These are phyloP conservation scores for Xestoiulus laeticollis DNA, from an alignment of 2,888 invertebrate species.

Conservation along the genomic window DNA sequence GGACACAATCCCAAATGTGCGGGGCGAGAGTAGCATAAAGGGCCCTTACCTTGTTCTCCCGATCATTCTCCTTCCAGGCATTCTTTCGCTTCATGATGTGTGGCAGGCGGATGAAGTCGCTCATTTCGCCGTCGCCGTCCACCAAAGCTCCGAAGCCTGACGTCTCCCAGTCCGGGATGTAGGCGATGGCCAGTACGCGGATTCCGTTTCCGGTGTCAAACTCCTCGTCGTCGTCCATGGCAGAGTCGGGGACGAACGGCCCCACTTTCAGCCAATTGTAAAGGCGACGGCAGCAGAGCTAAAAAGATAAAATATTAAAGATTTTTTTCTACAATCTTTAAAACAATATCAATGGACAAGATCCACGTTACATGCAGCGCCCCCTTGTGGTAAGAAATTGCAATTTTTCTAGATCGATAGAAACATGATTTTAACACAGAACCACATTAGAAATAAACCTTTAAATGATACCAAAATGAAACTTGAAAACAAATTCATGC, in stretches of 20 bases:
- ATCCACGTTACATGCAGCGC: too few species aligned
- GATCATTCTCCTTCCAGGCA: slow-evolving; percentile 75
- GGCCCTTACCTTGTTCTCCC: slow-evolving; percentile 69
- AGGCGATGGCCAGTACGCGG: slow-evolving; percentile 87
- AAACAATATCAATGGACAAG: slow-evolving; percentile 45
- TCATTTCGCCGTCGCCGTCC: slow-evolving; percentile 89
- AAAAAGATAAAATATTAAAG: too few species aligned
- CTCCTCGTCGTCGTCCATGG: slow-evolving; percentile 70
- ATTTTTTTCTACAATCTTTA: slow-evolving; percentile 31
- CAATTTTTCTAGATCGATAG: too few species aligned
- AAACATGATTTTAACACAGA: too few species aligned
- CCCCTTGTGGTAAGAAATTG: too few species aligned
- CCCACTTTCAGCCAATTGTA: slow-evolving; percentile 92
- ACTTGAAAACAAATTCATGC: too few species aligned
- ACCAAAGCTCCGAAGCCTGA: slow-evolving; percentile 85
- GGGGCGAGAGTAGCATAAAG: too few species aligned
- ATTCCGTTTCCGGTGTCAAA: slow-evolving; percentile 87
- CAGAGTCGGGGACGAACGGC: slow-evolving; percentile 76
- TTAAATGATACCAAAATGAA: too few species aligned
- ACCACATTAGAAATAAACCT: too few species aligned
- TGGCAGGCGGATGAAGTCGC: slow-evolving; percentile 87
- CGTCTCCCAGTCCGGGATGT: slow-evolving; percentile 81
- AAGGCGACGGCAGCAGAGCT: slow-evolving; percentile 74
- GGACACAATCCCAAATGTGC: too few species aligned
- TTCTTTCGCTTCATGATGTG: slow-evolving; percentile 85